Conservation (phyloP, 2,113 vertebrate genomes). For the Trogon surrucura region DNA sequence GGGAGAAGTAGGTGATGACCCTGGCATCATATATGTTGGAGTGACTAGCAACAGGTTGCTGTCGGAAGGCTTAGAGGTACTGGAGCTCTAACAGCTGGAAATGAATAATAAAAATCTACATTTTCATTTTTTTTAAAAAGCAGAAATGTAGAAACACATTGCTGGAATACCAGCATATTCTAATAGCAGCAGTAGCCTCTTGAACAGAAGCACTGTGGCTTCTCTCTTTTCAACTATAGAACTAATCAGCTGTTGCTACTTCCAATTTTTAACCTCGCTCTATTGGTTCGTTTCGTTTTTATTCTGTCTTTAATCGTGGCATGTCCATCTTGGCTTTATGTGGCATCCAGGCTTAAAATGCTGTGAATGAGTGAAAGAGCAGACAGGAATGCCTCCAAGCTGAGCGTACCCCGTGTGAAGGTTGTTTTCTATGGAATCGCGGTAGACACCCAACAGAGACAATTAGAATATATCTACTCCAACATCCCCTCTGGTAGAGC, state of each 20-base stretch:
- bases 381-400: conserved; percentile 61
- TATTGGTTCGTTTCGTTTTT: conserved; percentile 65
- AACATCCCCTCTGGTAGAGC: conserved; percentile 68
- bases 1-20: background rate
- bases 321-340: conserved; percentile 46
- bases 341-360: conserved; percentile 50
- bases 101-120: background rate
- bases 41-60: background rate
- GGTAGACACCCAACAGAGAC: conserved; percentile 66
- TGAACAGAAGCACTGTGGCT: conserved; percentile 16
- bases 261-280: conserved; percentile 61
- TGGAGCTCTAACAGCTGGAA: background rate
- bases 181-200: conserved; percentile 8
- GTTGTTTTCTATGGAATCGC: conserved; percentile 71
- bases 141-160: background rate
- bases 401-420: conserved; percentile 53
- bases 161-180: background rate
- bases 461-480: conserved; percentile 73
- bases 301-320: conserved; percentile 68
- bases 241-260: conserved; percentile 64
- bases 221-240: conserved; percentile 30
- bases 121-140: background rate
- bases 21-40: background rate
- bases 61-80: background rate
- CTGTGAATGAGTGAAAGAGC: conserved; percentile 52